Percentiles rank a stretch among this genome's conserved stretches.
Evolutionary conservation across 2,888 invertebrate species (phyloP).

Genomic region (Chaetogeoica ovagalla): DNA sequence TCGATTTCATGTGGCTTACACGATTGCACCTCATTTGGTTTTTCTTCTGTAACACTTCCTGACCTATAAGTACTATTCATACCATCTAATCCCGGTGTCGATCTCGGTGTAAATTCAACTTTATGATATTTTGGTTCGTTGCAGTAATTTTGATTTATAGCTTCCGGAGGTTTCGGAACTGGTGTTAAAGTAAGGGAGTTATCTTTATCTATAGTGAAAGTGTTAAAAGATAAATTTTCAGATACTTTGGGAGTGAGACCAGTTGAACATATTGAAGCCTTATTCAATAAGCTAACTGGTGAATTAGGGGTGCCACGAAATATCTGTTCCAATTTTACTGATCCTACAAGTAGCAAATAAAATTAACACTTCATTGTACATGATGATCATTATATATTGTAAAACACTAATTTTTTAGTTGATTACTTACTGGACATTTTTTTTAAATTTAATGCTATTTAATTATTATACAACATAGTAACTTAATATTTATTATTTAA

Average conservation of each 20-base stretch:
- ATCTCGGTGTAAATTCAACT: slow-evolving; percentile 43
- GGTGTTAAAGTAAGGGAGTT: slow-evolving; percentile 40
- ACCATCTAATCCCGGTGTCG: slow-evolving; percentile 20
- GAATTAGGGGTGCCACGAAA: slow-evolving; percentile 56
- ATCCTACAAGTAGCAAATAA: slow-evolving; percentile 27
- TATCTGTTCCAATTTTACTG: slow-evolving; percentile 57
- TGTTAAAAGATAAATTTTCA: slow-evolving; percentile 34
- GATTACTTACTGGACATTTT: too few relatives aligned
- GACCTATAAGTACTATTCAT: not conserved
- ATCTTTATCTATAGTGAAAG: slow-evolving; percentile 43
- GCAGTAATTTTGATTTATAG: not conserved
- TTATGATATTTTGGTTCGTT: slow-evolving; percentile 30
- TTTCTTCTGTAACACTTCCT: not conserved
- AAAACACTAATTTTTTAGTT: too few relatives aligned
- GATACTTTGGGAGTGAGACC: slow-evolving; percentile 22
- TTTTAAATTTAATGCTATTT: too few relatives aligned
- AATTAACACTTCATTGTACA: not conserved
- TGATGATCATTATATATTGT: too few relatives aligned
- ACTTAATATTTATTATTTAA: too few relatives aligned
- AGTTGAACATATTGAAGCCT: slow-evolving; percentile 38
- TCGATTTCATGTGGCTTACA: not conserved
- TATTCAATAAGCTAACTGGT: slow-evolving; percentile 55
- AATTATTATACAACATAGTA: too few relatives aligned
- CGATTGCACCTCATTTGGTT: too few relatives aligned
- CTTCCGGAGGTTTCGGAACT: slow-evolving; percentile 23